Evolutionary conservation across 2,888 invertebrate species (phyloP), one percentile per base, ranked within the genome.

Genomic region (Chrysopilus asiliformis): DNA sequence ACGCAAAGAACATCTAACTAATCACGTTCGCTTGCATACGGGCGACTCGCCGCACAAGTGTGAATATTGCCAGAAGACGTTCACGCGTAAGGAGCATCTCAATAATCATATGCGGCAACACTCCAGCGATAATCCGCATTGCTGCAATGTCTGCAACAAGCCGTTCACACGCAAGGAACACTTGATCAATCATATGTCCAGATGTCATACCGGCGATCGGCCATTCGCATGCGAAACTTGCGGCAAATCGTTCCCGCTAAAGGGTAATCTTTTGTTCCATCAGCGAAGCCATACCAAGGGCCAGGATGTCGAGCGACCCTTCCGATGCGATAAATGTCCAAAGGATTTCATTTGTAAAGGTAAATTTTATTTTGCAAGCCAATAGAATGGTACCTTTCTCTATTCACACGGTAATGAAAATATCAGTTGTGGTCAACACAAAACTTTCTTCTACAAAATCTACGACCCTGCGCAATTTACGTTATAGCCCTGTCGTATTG

Each of bases 261-360:
- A 84, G 65, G 84, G 81, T 39, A 85, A 86, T 56, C 65, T 86
- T 31, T 68, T 87, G 45, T 86, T 86, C 68, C 86, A 87, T 58
- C 82, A 84, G 64, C 72, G 86, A 40, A 85, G 86, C 45, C 86
- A 87, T 63, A 81, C 80, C 52, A 85, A 85, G 56, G 70, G 72
- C 20, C 71, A 70, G 47, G 71, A 70, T 44, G 73, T 71, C 41
- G 72, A 74, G 46, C 66, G 76, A 38, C 75, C 74, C 2, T 84
- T 80, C 63, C 70, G 79, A 36, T 86, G 86, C 55, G 85, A 85
- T 49, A 66, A 86, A 36, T 86, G 86, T 53, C 80, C 81, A 29
- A 86, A 86, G 60, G 83, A 83, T 57, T 86, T 86, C 57, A 79
- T 85, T 69, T 85, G 84, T 63, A 86, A 86, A 70, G 84, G 85